Base-by-base conservation (phyloP, 2,797 vertebrate genomes). In the Sebastes vulpes region DNA sequence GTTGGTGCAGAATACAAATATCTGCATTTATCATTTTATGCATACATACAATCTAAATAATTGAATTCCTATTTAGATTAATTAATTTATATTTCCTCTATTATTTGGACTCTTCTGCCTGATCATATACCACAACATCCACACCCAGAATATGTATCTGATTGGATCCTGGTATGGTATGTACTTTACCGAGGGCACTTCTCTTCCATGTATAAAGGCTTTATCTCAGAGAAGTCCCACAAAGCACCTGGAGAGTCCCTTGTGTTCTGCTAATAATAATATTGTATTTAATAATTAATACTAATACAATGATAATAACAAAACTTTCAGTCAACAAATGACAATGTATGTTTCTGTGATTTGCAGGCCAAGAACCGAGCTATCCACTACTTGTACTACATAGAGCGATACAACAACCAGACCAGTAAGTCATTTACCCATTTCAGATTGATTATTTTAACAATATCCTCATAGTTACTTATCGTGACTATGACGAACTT, bases 351-450 rank as follows among this genome's bases (percentile, higher is more conserved):
- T 54, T 26, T 58, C 5, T 75, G 26, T 87, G 9, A 65, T 25
- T 64, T 70, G 14, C 85, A 99, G 98, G 98, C 98, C 64, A 99
- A 99, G 94, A 99, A 99, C 93, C 94, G 94, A 96, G 98, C 98
- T 2, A 81, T 98, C 69, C 96, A 94, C 72, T 96, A 96, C 92
- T 89, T 99, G 70, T 95, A 97, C 81, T 98, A 96, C 7, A 95
- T 98, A 65, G 98, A 99, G 6, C 88, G 95, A 66, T 98, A 96
- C 79, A 96, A 98, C 83, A 81, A 96, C 91, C 97, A 97, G 81
- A 98, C 98, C 75, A 97, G 98, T 99, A 93, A 98, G 98, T 97
- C 31, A 31, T 31, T 31, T 31, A 29, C n/a, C 10, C 0, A 7
- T 12, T 25, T 21, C 12, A 20, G 23, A 20, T 12, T 32, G 23